Base-by-base conservation (phyloP, 1,140 invertebrate species). In the Diprion similis region DNA sequence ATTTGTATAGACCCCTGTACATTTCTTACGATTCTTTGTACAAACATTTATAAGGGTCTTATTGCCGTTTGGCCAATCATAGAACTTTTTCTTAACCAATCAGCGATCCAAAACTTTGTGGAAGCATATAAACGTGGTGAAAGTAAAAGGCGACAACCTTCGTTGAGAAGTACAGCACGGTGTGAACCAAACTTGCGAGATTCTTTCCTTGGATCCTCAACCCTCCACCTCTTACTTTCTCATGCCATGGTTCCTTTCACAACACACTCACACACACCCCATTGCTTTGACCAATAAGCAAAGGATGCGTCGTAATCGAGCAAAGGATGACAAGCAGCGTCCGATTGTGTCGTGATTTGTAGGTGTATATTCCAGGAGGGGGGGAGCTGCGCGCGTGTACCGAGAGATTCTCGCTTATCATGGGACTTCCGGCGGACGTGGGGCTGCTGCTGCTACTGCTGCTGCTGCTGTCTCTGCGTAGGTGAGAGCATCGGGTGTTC, bases 381-480 rank as follows among this genome's bases (percentile, higher is more conserved):
- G 77, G 74, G 76, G 80, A 76, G 77, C 80, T 74, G 24, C 24
- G 24, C 24, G 51, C 51, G 11, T 59, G 51, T 74, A 76, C 78
- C 81, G 77, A 75, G 80, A 83, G 82, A 86, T 87, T 86, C 84
- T 75, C 82, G 86, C 86, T 87, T 87, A 87, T 87, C 85, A 85
- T 84, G 77, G 85, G 77, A 85, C 84, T 85, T 87, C 86, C 86
- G 85, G 46, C 86, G 86, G 86, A 87, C 85, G 85, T 87, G 82
- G 83, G 84, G 85, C 84, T 83, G 82, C 81, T 59, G 51, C 51
- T 24, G 24, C 24, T 37, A 6, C 24, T 37, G 24, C 24, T 24
- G 24, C 24, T 37, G 24, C 24, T 37, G 24, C 24, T 37, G 24
- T 37, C 81, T 81, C 84, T 82, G 83, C 84, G 85, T 86, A 86